Base-by-base conservation (phyloP, 2,797 vertebrate species). In the Microctenopoma steveboyesi region DNA sequence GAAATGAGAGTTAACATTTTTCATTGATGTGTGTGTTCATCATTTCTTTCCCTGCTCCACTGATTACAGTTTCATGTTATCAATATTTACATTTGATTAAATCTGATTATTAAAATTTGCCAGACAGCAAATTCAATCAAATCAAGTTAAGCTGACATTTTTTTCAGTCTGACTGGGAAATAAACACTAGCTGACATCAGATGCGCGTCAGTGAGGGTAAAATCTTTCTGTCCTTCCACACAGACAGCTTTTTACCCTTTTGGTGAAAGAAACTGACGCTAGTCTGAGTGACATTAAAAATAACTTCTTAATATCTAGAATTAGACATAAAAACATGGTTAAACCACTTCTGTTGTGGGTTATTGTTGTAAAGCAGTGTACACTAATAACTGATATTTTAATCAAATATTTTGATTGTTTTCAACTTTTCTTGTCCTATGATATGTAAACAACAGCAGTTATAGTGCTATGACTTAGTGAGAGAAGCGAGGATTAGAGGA, bases 121-220 rank as follows among this genome's bases (percentile, higher is more conserved):
- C 37, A 71, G 65, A 74, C 50, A 40, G 74, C 50, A 84, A 89
- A 92, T 88, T 81, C 46, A 82, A 88, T 88, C 70, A 88, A 35
- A 46, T 78, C 69, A 71, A 69, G 82, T 89, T 11, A 90, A 67
- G 49, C 1, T 49, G 40, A 82, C 84, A 64, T 86, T 85, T 74
- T 65, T 71, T 62, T 81, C 64, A 15, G 5, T 70, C 42, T 64
- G 64, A 58, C 33, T 35, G 14, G 57, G 48, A 75, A 72, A 73
- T 18, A 60, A 64, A 64, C 58, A 69, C 62, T 13, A 71, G 73
- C 61, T 72, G 65, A 72, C 40, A 59, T 63, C 60, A 55, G 50
- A 51, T 40, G 40, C 11, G 6, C 10, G 0, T 56, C 56, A 33
- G 56, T 16, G 7, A 7, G 18, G 7, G 33, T 25, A 27, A 72